Evolutionary conservation across 92 coral and sea anemone species (phyloP).

Genomic region (Umimayanthus kanabou): DNA sequence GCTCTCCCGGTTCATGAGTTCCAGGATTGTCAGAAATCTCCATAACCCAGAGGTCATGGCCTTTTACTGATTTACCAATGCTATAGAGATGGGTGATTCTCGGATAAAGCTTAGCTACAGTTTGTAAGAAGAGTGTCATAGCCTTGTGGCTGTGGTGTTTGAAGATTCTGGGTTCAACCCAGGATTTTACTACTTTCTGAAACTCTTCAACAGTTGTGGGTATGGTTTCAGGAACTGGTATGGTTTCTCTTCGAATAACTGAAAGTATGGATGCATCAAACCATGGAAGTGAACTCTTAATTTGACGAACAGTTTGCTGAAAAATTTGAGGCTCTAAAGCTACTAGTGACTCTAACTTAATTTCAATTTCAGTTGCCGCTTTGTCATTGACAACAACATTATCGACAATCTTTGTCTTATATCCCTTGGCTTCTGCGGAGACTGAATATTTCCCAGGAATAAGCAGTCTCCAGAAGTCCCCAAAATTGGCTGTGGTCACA

Average conservation of each 20-base stretch:
- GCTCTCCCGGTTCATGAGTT: slow-evolving; percentile 92
- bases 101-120: slow-evolving; percentile 69
- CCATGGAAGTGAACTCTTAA: slow-evolving; percentile 21
- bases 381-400: slow-evolving; percentile 54
- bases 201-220: slow-evolving; percentile 73
- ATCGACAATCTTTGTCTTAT: slow-evolving; percentile 40
- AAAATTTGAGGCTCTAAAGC: not conserved
- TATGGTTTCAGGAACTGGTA: slow-evolving; percentile 61
- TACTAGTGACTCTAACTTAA: slow-evolving; percentile 26
- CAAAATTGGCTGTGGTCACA: slow-evolving; percentile 71
- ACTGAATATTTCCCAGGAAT: slow-evolving; percentile 78
- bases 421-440: slow-evolving; percentile 69
- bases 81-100: slow-evolving; percentile 84
- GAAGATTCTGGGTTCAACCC: slow-evolving; percentile 90
- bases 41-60: slow-evolving; percentile 89
- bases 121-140: slow-evolving; percentile 75
- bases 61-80: slow-evolving; percentile 86
- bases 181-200: slow-evolving; percentile 63
- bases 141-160: slow-evolving; percentile 77
- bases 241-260: slow-evolving; percentile 18
- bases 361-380: slow-evolving; percentile 61
- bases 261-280: slow-evolving; percentile 31
- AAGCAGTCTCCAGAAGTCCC: slow-evolving; percentile 89
- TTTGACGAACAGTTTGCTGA: slow-evolving; percentile 8
- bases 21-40: slow-evolving; percentile 98